Conservation (phyloP, 2,888 invertebrate genomes). For the Bombylius major region DNA sequence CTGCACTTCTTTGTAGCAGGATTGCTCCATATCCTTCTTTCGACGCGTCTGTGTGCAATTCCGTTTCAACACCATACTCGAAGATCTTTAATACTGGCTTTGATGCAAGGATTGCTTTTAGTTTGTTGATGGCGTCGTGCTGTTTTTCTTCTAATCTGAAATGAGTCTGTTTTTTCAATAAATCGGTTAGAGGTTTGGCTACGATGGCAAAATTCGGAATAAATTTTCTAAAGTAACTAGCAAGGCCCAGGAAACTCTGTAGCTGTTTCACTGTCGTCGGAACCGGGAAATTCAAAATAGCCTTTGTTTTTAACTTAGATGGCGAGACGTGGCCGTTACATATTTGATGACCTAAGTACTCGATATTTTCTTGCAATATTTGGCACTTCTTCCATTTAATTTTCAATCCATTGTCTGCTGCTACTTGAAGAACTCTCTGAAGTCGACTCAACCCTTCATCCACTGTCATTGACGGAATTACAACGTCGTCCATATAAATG, state of each 20-base stretch:
- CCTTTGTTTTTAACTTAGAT: not conserved
- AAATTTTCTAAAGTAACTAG: conserved; percentile 6
- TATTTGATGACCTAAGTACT: not conserved
- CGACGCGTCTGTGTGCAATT: not conserved
- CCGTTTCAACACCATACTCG: not conserved
- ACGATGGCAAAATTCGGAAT: conserved; percentile 3
- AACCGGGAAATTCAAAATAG: not conserved
- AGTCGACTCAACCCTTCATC: conserved; percentile 1
- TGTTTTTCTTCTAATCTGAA: not conserved
- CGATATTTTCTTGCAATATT: not conserved
- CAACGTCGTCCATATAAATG: not conserved
- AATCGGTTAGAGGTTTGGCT: conserved; percentile 2
- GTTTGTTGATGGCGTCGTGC: not conserved
- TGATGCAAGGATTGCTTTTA: not conserved
- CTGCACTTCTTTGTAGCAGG: not conserved
- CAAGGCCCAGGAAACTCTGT: conserved; percentile 9
- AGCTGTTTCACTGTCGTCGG: conserved; percentile 3
- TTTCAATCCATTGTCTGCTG: not conserved
- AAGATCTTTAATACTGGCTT: not conserved
- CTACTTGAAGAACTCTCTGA: not conserved
- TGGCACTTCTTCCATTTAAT: not conserved
- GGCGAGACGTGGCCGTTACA: not conserved
- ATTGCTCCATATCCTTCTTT: not conserved
- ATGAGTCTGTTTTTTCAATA: not conserved
- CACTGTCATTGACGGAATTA: not conserved